Percentiles rank a stretch among this genome's conserved stretches.
phyloP scores from a whole-genome alignment of 2,113 vertebrate genomes.

The Uria aalge region DNA sequence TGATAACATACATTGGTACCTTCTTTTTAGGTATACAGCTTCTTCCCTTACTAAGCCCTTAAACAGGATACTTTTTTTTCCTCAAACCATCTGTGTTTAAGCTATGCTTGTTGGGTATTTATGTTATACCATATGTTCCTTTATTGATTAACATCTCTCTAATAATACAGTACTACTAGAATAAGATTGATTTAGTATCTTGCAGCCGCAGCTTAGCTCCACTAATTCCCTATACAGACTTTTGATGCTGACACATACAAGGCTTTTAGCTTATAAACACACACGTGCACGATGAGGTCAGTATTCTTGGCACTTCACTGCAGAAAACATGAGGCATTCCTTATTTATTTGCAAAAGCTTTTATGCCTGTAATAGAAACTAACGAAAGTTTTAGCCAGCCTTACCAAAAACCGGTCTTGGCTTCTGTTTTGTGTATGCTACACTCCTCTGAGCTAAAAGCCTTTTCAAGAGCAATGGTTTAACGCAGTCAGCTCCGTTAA shows the following conservation, averaged over 20 bases:
- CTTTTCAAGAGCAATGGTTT: neutral
- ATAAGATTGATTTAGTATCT: neutral
- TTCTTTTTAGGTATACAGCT: neutral
- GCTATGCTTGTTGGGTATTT: neutral
- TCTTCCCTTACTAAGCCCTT: neutral
- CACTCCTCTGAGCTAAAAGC: neutral
- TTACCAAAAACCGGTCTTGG: neutral
- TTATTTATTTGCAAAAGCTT: neutral
- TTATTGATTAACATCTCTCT: neutral
- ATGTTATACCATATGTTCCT: neutral
- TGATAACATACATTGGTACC: neutral
- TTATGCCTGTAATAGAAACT: neutral
- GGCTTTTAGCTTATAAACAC: neutral
- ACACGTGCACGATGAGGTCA: neutral
- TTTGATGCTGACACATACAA: neutral
- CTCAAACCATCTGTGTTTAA: neutral
- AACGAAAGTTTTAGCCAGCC: neutral
- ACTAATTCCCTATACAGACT: neutral
- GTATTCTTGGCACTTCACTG: neutral
- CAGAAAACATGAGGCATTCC: neutral
- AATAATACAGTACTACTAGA: neutral
- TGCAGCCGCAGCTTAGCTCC: neutral
- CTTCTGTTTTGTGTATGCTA: neutral
- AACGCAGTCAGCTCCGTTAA: neutral
- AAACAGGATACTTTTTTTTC: neutral